These are phyloP conservation scores for Sturmia bella DNA, from an alignment of 2,888 invertebrate species.

Conservation along the genomic window DNA sequence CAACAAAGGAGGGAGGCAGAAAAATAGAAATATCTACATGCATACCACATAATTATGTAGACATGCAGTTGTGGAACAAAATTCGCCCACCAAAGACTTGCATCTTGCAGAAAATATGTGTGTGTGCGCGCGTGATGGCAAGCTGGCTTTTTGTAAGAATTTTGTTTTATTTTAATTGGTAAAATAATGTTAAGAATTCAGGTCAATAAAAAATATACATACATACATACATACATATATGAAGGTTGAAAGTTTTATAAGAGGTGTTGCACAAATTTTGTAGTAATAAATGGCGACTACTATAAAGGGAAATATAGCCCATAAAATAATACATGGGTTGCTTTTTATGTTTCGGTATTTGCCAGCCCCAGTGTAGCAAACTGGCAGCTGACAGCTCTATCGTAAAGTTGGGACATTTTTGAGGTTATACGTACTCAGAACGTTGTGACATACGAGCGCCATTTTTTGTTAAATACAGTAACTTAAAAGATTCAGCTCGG, in stretches of 20 bases:
- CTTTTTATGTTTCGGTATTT: too few species aligned
- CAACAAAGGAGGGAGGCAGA: slow-evolving; percentile 4
- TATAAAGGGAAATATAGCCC: too few species aligned
- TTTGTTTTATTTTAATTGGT: slow-evolving; percentile 63
- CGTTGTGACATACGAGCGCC: too few species aligned
- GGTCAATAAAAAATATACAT: slow-evolving; percentile 49
- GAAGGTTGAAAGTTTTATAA: slow-evolving; percentile 6
- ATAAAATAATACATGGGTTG: too few species aligned
- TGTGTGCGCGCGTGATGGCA: neutral
- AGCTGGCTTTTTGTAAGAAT: slow-evolving; percentile 36
- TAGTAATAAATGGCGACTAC: too few species aligned
- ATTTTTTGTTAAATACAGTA: too few species aligned
- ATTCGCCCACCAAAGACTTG: slow-evolving; percentile 13
- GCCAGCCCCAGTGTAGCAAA: too few species aligned
- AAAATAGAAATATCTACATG: slow-evolving; percentile 24
- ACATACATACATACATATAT: neutral
- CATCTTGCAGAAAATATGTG: slow-evolving; percentile 9
- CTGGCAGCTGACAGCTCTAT: too few species aligned
- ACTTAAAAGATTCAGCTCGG: too few species aligned
- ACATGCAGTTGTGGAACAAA: slow-evolving; percentile 1
- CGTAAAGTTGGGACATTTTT: too few species aligned
- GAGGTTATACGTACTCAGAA: too few species aligned
- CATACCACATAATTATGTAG: neutral
- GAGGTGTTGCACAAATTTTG: neutral
- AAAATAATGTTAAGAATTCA: slow-evolving; percentile 40